Base-by-base conservation (phyloP, 2,888 invertebrate genomes). In the Cheilosia grossa region DNA sequence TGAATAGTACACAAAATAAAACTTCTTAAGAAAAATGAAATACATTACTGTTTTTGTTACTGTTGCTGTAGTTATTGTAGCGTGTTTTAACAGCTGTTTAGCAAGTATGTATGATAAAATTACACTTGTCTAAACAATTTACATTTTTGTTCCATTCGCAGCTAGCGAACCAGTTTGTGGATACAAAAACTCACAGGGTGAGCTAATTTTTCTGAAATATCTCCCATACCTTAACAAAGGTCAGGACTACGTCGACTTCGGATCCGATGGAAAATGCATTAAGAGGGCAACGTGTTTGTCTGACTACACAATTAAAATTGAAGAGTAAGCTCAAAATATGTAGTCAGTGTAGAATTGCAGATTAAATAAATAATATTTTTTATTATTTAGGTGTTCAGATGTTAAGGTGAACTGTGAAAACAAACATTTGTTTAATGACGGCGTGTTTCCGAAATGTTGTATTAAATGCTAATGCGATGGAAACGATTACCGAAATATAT, bases 241-340 rank as follows among this genome's bases (percentile, higher is more conserved):
- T 0, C 79, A 91, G 87, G 90, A 90, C 21, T 91, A 91, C 82
- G 89, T 90, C 13, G 91, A 91, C 56, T 90, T 90, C 56, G 89
- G 88, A 27, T 49, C 87, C 9, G 89, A 91, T 75, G 91, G 91
- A 37, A 90, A 88, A 69, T 91, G 91, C 82, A 72, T 89, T 0
- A 90, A 89, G 82, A 89, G 88, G 3, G 91, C 88, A 54, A 88
- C 88, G 4, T 91, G 91, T 69, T 87, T 88, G n/a, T 88, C 89
- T 4, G 90, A 89, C 1, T 91, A 89, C 56, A 88, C 88, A 59
- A 88, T 88, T 1, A 81, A 88, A 24, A 87, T 89, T 33, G 91
- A 91, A 73, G 89, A 89, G 91, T 91, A 64, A 90, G 91, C 88
- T 40, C 0, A 17, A 56, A 44, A 37, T 4, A 27, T 13, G 21